These are phyloP conservation scores for Leptonema lineaticorne DNA, from an alignment of 1,140 invertebrate species.

Conservation along the genomic window DNA sequence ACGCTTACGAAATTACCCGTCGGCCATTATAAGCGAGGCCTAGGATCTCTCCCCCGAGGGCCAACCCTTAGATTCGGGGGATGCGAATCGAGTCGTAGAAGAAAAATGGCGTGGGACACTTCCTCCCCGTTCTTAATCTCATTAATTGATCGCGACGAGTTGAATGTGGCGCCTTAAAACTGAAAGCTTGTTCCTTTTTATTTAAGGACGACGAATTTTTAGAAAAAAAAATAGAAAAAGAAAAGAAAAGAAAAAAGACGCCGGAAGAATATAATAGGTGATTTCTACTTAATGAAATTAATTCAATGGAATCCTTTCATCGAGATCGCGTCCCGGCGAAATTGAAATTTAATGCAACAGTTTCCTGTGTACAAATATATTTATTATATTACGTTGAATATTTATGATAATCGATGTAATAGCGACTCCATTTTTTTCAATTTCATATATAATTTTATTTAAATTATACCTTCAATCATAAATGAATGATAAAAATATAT, in stretches of 20 bases:
- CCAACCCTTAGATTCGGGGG: background rate
- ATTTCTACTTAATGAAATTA: background rate
- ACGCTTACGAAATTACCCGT: background rate
- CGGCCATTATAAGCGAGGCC: background rate
- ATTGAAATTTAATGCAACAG: too few species aligned
- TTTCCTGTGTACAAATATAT: too few species aligned
- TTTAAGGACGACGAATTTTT: too few species aligned
- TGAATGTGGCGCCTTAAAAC: conserved; percentile 9
- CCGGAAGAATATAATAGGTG: background rate
- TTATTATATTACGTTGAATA: too few species aligned
- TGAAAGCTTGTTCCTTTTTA: background rate
- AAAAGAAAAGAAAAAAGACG: background rate
- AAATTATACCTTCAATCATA: too few species aligned
- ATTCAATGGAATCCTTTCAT: background rate
- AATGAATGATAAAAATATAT: too few species aligned
- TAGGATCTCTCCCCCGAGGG: background rate
- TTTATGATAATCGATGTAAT: too few species aligned
- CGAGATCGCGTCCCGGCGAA: background rate
- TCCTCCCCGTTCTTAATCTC: conserved; percentile 10
- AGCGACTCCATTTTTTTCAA: too few species aligned
- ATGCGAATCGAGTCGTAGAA: background rate
- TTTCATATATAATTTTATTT: too few species aligned
- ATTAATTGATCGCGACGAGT: conserved; percentile 14
- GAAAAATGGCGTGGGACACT: conserved; percentile 1
- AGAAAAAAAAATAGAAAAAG: too few species aligned